Percentiles rank a stretch among this genome's conserved stretches.
phyloP scores from a whole-genome alignment of 2,113 vertebrate genomes.

The Hydrolagus affinis region DNA sequence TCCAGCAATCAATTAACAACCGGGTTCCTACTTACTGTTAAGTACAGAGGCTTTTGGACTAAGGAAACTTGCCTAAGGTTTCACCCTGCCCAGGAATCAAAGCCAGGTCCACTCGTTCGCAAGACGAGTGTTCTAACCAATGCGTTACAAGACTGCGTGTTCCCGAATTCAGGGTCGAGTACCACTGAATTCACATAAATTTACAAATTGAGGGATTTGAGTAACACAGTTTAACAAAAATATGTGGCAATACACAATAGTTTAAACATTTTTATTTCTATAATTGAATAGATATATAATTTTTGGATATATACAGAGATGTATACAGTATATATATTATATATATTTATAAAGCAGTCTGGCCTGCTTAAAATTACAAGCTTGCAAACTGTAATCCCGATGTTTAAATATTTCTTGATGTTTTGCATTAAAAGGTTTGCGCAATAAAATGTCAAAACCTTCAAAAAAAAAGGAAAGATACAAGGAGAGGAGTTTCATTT shows the following conservation, averaged over 20 bases:
- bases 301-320: background rate
- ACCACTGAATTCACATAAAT: background rate
- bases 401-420: slow-evolving; percentile 12
- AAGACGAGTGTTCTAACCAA: too few relatives aligned
- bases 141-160: too few relatives aligned
- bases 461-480: background rate
- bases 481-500: background rate
- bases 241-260: background rate
- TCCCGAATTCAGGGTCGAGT: background rate
- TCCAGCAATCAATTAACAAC: too few relatives aligned
- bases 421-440: background rate
- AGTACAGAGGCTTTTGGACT: too few relatives aligned
- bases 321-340: background rate
- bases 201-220: background rate
- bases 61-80: too few relatives aligned
- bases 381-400: background rate
- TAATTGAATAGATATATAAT: background rate
- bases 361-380: background rate
- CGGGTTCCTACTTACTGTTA: too few relatives aligned
- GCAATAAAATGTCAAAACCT: background rate
- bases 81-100: too few relatives aligned
- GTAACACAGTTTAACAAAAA: background rate
- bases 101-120: too few relatives aligned
- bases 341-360: background rate
- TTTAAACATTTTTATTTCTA: background rate